phyloP scores from a whole-genome alignment of 2,797 vertebrate genomes.

The Anisognathus igniventris region DNA sequence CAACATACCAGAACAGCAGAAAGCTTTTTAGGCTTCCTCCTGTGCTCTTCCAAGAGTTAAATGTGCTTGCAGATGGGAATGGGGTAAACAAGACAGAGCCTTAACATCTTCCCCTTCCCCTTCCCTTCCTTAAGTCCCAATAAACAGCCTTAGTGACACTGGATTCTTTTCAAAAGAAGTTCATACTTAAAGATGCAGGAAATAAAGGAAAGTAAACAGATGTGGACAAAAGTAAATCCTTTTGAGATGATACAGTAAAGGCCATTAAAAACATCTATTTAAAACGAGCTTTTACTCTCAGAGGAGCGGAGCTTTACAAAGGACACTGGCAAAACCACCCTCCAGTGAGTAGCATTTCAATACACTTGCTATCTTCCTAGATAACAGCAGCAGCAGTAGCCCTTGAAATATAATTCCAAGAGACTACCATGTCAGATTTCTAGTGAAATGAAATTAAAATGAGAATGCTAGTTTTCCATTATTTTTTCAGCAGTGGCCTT shows the following conservation, averaged over 20 bases:
- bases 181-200: background rate
- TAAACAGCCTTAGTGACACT: background rate
- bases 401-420: slow-evolving; percentile 11
- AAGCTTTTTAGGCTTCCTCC: background rate
- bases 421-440: background rate
- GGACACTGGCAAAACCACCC: background rate
- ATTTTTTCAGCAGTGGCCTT: background rate
- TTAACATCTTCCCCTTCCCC: background rate
- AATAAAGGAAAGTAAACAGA: background rate
- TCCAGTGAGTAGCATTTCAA: background rate
- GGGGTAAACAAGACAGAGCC: background rate
- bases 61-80: background rate
- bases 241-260: background rate
- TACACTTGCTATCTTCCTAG: background rate
- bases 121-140: background rate
- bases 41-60: slow-evolving; percentile 31
- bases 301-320: background rate
- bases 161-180: background rate
- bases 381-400: background rate
- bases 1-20: background rate
- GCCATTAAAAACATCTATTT: background rate
- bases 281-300: background rate
- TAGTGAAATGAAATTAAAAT: background rate
- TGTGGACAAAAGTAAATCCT: background rate
- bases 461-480: background rate